Evolutionary conservation across 2,888 invertebrate species (phyloP).

Genomic region (Autographa pulchrina): DNA sequence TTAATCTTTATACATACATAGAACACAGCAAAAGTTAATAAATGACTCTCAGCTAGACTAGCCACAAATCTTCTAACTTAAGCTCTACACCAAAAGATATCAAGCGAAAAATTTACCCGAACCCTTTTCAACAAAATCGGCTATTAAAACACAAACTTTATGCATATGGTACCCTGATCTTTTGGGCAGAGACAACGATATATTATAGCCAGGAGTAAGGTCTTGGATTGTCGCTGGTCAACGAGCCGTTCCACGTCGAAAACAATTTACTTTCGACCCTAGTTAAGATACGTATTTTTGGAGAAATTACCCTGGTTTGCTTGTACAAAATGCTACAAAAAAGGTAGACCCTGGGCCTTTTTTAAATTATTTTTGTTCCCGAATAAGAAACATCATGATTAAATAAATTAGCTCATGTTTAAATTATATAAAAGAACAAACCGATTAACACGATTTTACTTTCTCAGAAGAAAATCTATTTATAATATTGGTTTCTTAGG

Average conservation of each 20-base stretch:
- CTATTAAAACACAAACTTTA: constrained; percentile 81
- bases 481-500: too few species aligned
- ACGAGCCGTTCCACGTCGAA: constrained; percentile 22
- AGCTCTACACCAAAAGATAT: constrained; percentile 60
- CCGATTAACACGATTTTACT: too few species aligned
- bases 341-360: background rate
- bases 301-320: background rate
- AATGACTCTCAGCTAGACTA: background rate
- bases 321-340: background rate
- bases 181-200: constrained; percentile 56
- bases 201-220: constrained; percentile 47
- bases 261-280: constrained; percentile 18
- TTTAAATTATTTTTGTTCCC: background rate
- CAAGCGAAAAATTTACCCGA: constrained; percentile 76
- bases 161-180: constrained; percentile 77
- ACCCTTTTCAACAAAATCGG: constrained; percentile 79
- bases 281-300: background rate
- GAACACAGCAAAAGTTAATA: background rate
- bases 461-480: too few species aligned
- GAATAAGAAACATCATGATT: background rate
- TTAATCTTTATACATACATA: background rate
- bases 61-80: constrained; percentile 10
- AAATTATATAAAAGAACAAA: too few species aligned
- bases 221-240: constrained; percentile 21
- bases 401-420: too few species aligned